phyloP scores from a whole-genome alignment of 2,888 invertebrate species.

The Eupsilia transversa region DNA sequence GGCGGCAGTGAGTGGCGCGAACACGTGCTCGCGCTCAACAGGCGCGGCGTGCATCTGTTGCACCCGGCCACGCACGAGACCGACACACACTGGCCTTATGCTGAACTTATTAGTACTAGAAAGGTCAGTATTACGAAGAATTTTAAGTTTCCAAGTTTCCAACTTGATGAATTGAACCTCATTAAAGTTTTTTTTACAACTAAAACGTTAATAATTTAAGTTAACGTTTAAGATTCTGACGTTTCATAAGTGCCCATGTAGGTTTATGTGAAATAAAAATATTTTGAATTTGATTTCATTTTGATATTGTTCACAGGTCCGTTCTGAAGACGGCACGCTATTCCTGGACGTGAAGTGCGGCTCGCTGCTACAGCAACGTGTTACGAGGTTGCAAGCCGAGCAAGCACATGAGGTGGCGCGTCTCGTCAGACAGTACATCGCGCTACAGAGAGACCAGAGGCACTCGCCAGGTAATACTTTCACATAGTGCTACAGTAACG shows the following conservation, averaged over 20 bases:
- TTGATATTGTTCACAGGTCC: conserved; percentile 86
- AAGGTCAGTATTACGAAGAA: conserved; percentile 89
- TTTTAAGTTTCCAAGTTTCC: too few species aligned
- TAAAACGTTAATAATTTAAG: too few species aligned
- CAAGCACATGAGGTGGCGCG: conserved; percentile 99
- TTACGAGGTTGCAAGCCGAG: conserved; percentile 98
- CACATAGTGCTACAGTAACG: neutral
- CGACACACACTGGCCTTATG: conserved; percentile 97
- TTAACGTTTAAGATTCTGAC: too few species aligned
- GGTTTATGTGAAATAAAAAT: too few species aligned
- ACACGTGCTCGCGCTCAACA: conserved; percentile 97
- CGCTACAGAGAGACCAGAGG: conserved; percentile 91
- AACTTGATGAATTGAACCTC: too few species aligned
- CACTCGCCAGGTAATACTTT: conserved; percentile 69
- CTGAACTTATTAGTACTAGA: conserved; percentile 98
- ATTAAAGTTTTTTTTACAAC: too few species aligned
- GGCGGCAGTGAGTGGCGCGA: conserved; percentile 94
- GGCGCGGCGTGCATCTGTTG: conserved; percentile 97
- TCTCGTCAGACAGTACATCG: conserved; percentile 98
- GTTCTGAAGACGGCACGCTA: conserved; percentile 97
- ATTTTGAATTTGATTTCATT: too few species aligned
- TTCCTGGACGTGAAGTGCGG: conserved; percentile 99
- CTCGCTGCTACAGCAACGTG: conserved; percentile 98
- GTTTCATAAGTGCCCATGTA: too few species aligned
- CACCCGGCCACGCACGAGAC: conserved; percentile 98